Conservation (phyloP, 2,888 invertebrate genomes). For the Parnassius orleans region DNA sequence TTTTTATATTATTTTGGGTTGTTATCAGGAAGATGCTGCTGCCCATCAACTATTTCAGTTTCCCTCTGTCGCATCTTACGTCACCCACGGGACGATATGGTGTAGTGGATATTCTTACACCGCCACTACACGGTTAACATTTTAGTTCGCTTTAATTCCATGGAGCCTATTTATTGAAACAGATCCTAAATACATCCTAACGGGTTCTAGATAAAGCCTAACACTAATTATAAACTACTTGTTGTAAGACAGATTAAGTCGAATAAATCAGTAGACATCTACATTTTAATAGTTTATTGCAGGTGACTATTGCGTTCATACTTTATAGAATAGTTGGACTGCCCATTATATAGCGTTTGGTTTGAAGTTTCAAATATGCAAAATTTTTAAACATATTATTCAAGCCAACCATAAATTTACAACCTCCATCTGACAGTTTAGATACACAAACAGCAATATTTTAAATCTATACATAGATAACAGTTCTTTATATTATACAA, state of each 20-base stretch:
- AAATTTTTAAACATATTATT: slow-evolving; percentile 24
- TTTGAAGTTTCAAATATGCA: slow-evolving; percentile 25
- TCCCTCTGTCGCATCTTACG: no score
- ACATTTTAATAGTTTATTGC: slow-evolving; percentile 5
- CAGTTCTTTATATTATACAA: slow-evolving; percentile 26
- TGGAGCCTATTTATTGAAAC: no score
- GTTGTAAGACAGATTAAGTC: not conserved
- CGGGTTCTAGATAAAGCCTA: no score
- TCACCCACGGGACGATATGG: no score
- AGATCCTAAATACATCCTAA: no score
- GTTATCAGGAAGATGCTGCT: no score
- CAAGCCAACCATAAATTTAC: slow-evolving; percentile 22
- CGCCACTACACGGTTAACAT: no score
- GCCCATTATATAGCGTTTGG: slow-evolving; percentile 20
- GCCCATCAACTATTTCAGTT: no score
- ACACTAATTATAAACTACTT: no score
- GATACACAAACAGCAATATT: slow-evolving; percentile 25
- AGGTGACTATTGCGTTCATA: slow-evolving; percentile 4
- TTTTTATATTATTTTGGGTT: no score
- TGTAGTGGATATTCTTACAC: no score
- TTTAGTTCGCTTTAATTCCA: no score
- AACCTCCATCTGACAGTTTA: slow-evolving; percentile 26
- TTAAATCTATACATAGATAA: slow-evolving; percentile 28
- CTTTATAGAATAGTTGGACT: slow-evolving; percentile 7
- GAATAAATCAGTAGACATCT: slow-evolving; percentile 1